phyloP scores from a whole-genome alignment of 2,113 vertebrate species.

The Bostrychus sinensis region DNA sequence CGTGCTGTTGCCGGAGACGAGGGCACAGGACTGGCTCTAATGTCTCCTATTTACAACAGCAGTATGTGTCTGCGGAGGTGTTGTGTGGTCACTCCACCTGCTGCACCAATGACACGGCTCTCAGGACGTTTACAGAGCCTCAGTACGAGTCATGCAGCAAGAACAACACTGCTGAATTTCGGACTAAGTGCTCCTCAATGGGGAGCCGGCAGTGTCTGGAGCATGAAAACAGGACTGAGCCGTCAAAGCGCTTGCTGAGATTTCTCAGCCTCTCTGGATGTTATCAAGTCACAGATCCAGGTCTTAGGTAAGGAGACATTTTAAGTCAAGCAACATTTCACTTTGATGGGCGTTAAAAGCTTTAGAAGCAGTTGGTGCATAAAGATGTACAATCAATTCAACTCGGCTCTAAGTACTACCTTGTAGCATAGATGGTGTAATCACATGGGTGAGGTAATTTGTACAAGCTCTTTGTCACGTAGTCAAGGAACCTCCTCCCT shows the following conservation, averaged over 20 bases:
- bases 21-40: constrained; percentile 87
- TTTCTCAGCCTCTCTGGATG: constrained; percentile 98
- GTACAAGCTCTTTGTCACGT: background rate
- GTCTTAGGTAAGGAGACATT: constrained; percentile 85
- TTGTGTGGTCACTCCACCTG: constrained; percentile 91
- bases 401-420: background rate
- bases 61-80: constrained; percentile 81
- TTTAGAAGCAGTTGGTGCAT: background rate
- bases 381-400: background rate
- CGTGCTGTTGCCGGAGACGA: constrained; percentile 84
- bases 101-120: constrained; percentile 80
- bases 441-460: constrained; percentile 1
- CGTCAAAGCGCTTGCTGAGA: constrained; percentile 83
- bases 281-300: constrained; percentile 93
- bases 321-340: background rate
- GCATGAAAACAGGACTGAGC: constrained; percentile 78
- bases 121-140: constrained; percentile 85
- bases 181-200: constrained; percentile 84
- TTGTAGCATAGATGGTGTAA: background rate
- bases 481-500: background rate
- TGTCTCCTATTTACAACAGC: constrained; percentile 86
- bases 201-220: constrained; percentile 76
- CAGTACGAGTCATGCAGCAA: constrained; percentile 71
- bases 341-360: background rate
- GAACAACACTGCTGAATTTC: constrained; percentile 77